Evolutionary conservation across 2,888 invertebrate genomes (phyloP).

Genomic region (Nemapogon koenigi): DNA sequence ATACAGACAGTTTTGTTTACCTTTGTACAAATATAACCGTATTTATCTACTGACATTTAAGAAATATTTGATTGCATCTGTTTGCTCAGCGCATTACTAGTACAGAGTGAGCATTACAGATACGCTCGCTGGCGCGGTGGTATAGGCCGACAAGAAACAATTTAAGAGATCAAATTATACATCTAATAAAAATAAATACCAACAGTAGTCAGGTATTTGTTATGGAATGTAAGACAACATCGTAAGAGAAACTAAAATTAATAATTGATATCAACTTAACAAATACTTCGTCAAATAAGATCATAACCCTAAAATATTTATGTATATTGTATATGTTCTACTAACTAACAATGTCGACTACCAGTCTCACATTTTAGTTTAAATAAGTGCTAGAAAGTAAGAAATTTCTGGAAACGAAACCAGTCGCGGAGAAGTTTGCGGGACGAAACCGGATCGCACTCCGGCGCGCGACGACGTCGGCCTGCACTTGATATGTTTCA

Average conservation of each 20-base stretch:
- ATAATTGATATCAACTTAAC: slow-evolving; percentile 45
- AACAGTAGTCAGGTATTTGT: slow-evolving; percentile 16
- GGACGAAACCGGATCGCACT: slow-evolving; percentile 4
- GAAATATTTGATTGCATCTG: slow-evolving; percentile 15
- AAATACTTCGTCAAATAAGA: slow-evolving; percentile 48
- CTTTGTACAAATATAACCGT: slow-evolving; percentile 8
- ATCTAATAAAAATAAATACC: slow-evolving; percentile 18
- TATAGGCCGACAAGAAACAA: too few relatives aligned
- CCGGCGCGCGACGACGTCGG: not conserved
- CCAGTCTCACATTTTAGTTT: slow-evolving; percentile 65
- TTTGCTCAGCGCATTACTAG: slow-evolving; percentile 14
- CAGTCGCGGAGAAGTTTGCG: slow-evolving; percentile 44
- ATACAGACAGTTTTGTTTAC: slow-evolving; percentile 5
- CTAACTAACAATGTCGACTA: slow-evolving; percentile 62
- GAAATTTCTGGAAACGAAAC: slow-evolving; percentile 51
- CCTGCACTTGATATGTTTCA: slow-evolving; percentile 62
- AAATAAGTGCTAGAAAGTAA: slow-evolving; percentile 59
- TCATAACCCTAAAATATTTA: slow-evolving; percentile 50
- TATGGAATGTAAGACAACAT: slow-evolving; percentile 30
- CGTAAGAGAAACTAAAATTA: not conserved
- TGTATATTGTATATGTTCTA: slow-evolving; percentile 44
- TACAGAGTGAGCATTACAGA: too few relatives aligned
- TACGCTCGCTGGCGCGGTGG: too few relatives aligned
- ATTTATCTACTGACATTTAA: slow-evolving; percentile 14
- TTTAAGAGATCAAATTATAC: too few relatives aligned